These are phyloP conservation scores for Anas georgica DNA, from an alignment of 2,797 vertebrate species.

Conservation along the genomic window DNA sequence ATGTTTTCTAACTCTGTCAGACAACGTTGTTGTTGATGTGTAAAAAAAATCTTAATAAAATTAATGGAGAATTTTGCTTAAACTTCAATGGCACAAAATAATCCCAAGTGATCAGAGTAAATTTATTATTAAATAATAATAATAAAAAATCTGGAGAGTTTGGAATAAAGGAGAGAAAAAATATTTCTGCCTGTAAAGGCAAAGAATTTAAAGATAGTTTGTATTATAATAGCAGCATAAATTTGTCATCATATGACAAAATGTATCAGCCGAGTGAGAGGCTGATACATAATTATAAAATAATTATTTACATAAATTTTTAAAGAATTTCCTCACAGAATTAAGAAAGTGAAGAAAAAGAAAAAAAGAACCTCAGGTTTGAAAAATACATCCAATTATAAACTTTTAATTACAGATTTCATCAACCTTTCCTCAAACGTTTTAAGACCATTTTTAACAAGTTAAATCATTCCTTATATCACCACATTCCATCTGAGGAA, in stretches of 20 bases:
- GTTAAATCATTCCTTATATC: background rate
- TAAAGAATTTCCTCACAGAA: background rate
- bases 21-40: background rate
- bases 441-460: background rate
- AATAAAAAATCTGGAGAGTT: background rate
- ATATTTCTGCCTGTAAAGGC: background rate
- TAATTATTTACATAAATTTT: background rate
- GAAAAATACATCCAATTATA: background rate
- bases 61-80: background rate
- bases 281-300: too few species aligned
- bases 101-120: background rate
- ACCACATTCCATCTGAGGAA: background rate
- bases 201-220: background rate
- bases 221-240: background rate
- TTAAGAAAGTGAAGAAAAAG: background rate
- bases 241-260: background rate
- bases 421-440: background rate
- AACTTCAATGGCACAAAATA: background rate
- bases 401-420: background rate
- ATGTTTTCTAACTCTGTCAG: background rate
- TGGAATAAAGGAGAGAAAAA: background rate
- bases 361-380: background rate
- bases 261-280: background rate
- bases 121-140: background rate
- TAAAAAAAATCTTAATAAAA: background rate